Conservation (phyloP, 2,797 vertebrate species). For the Neomorphus geoffroyi region DNA sequence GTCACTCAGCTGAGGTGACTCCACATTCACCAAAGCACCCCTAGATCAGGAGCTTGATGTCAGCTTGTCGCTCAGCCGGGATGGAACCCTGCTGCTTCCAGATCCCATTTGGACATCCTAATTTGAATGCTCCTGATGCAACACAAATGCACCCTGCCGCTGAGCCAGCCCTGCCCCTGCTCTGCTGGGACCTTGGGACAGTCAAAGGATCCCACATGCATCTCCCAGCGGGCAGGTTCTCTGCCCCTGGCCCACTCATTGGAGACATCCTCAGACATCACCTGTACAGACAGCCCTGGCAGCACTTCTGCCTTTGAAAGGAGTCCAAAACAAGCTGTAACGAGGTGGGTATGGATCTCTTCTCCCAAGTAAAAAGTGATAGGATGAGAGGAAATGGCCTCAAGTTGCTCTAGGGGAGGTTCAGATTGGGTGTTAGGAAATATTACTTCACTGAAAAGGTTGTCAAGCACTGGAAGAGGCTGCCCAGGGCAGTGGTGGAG, state of each 20-base stretch:
- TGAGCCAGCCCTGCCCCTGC: not conserved
- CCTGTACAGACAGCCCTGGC: not conserved
- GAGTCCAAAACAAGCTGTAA: not conserved
- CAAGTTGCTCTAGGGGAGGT: too few species aligned
- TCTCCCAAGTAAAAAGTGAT: too few species aligned
- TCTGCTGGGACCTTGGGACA: not conserved
- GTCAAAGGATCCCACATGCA: fast-evolving
- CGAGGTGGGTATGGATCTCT: too few species aligned
- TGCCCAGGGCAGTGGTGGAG: too few species aligned
- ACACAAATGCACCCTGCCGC: fast-evolving
- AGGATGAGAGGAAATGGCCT: too few species aligned
- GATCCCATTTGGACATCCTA: fast-evolving
- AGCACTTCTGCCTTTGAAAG: not conserved
- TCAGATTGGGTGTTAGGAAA: too few species aligned
- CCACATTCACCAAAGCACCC: not conserved
- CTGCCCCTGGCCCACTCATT: not conserved
- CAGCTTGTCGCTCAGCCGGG: not conserved
- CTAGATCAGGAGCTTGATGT: not conserved
- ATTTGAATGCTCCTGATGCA: not conserved
- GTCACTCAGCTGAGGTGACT: not conserved
- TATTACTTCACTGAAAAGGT: too few species aligned
- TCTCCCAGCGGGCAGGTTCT: not conserved
- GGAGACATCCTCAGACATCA: not conserved
- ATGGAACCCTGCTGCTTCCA: fast-evolving
- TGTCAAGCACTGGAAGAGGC: too few species aligned